Evolutionary conservation across 2,113 vertebrate genomes (phyloP), one percentile per base, ranked within the genome.

Genomic region (Dasyurus viverrinus): DNA sequence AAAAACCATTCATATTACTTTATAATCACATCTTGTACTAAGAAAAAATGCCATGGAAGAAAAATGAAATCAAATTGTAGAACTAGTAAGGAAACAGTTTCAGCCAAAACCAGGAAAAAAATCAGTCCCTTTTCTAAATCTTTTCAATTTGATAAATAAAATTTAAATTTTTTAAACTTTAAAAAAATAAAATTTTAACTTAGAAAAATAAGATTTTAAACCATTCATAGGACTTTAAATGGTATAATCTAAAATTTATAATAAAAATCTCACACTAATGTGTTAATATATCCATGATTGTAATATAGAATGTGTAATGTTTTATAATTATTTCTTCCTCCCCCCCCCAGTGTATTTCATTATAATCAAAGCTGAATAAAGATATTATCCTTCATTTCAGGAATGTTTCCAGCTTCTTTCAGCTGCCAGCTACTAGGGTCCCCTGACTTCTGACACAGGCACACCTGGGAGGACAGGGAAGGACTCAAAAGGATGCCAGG

Each of bases 171-270:
- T 52, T 52, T 10, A 90, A 76, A 12, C 14, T 91, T 60, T 60
- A 42, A 76, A 95, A 48, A 95, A 92, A 27, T 36, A 50, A 96
- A 95, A 36, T 46, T 50, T 42, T 25, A 9, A 2, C 92, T 52
- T 52, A 84, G 68, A 60, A 84, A 84, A 84, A 52, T 52, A 90
- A 91, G 36, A 57, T 92, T 60, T 7, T 55, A 68, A 93, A 93
- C 5, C 7, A 92, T 95, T 54, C 42, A 53, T 26, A 93, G 90
- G 52, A 53, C 84, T 95, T 50, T 93, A 30, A 96, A 95, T 89
- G 90, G 46, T 53, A 92, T 92, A 93, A 89, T 89, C 52, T 50
- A 93, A 92, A 76, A 23, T 57, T 91, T 14, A 94, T 60, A 93
- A 8, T 54, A 93, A 91, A 92, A 93, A 89, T 30, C 52, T 90